Base-by-base conservation (phyloP, 2,113 vertebrate species). In the Rhea americana region DNA sequence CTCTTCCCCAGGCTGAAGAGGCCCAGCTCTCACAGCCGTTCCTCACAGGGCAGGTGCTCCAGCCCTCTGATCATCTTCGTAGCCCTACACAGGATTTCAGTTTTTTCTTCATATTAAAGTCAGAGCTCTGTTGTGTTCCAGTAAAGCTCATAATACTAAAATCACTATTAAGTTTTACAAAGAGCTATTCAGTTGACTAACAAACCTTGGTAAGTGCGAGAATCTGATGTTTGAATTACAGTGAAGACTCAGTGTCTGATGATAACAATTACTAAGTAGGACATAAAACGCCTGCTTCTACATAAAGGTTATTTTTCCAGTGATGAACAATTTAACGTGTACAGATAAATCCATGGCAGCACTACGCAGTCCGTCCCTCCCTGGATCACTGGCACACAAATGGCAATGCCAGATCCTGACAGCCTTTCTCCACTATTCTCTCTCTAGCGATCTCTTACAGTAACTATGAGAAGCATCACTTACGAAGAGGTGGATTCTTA, bases 341-440 rank as follows among this genome's bases (percentile, higher is more conserved):
- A 26, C 67, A 88, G 55, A 37, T n/a, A 82, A 80, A 91, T 21
- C 28, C 65, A 67, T 16, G 35, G 56, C 37, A 91, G 35, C 32
- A 66, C 15, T 58, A 47, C 18, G 8, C 45, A 58, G 50, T 41
- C 45, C n/a, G 71, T 74, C 43, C 25, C 41, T 66, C 41, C 19
- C 8, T n/a, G 41, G 41, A 88, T 66, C 45, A 70, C 0, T 48
- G 19, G 59, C 53, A 70, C 48, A 82, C 9, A 77, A 58, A 80
- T 1, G 1, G 76, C 2, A 3, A 62, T 41, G 51, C 9, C n/a
- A 82, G 16, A 58, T 30, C 18, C 1, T 2, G 75, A 51, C 7
- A 83, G 41, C 21, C 25, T 22, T 74, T 90, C n/a, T 39, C 72
- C 24, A 51, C 67, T 82, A 63, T 35, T 47, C 62, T 72, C 25